A percentile compares a stretch with the other conserved stretches of the same genome.
Conservation (phyloP, 1,140 invertebrate genomes). For the Colletes gigas region DNA sequence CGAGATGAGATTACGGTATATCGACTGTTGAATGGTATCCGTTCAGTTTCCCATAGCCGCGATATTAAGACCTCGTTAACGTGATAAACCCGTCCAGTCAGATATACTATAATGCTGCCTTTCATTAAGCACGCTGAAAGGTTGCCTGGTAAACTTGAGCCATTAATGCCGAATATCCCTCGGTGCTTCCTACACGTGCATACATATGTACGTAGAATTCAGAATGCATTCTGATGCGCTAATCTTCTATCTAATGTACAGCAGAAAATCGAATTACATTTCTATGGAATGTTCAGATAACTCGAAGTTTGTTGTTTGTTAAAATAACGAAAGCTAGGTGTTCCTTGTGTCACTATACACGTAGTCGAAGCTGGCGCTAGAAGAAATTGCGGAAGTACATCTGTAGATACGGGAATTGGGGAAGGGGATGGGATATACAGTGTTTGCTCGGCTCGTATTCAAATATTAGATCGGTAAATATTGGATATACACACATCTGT, state of each 20-base stretch:
- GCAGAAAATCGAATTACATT: no score
- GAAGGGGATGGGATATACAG: slow-evolving; percentile 6
- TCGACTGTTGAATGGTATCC: slow-evolving; percentile 44
- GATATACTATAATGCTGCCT: slow-evolving; percentile 38
- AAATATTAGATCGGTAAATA: slow-evolving; percentile 43
- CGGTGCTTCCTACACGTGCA: not conserved
- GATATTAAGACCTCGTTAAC: slow-evolving; percentile 50
- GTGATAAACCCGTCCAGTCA: slow-evolving; percentile 37
- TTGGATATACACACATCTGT: not conserved
- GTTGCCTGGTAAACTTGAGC: slow-evolving; percentile 13
- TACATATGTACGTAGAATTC: no score
- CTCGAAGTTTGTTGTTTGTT: no score
- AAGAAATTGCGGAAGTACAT: not conserved
- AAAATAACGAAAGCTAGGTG: no score
- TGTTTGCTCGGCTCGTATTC: slow-evolving; percentile 22
- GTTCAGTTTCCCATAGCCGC: slow-evolving; percentile 45
- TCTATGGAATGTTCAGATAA: no score
- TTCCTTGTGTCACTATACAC: no score
- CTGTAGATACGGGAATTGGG: not conserved
- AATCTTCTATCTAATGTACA: not conserved
- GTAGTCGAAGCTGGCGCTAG: not conserved
- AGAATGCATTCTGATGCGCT: not conserved
- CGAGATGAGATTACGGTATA: slow-evolving; percentile 35
- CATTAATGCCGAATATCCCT: slow-evolving; percentile 20
- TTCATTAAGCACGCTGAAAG: slow-evolving; percentile 44